Percentiles rank a stretch among this genome's conserved stretches.
These are phyloP conservation scores for Tenthredo scrophulariae DNA, from an alignment of 2,888 invertebrate species.

Conservation along the genomic window DNA sequence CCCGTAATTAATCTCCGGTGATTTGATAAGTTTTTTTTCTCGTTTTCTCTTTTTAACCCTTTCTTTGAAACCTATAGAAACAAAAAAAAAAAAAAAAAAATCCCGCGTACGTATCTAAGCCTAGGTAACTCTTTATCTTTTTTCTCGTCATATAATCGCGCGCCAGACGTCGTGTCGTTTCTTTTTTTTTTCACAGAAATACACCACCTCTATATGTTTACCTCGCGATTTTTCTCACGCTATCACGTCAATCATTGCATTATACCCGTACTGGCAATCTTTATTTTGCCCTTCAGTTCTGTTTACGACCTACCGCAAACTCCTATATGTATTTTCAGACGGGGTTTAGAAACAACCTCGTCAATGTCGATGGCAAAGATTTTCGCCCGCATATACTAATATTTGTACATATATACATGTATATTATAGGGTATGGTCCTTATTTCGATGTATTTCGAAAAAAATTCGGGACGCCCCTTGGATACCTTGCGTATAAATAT, in stretches of 20 bases:
- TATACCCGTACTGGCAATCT: neutral
- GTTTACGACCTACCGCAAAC: conserved; percentile 20
- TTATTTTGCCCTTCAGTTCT: neutral
- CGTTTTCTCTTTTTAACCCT: neutral
- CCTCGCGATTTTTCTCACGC: neutral
- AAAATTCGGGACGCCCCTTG: too few relatives aligned
- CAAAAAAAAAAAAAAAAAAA: neutral
- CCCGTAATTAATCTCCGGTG: conserved; percentile 37
- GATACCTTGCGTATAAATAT: too few relatives aligned
- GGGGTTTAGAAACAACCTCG: neutral
- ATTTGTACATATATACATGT: neutral
- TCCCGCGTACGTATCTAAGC: neutral
- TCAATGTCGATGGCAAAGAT: conserved; percentile 13
- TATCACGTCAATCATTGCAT: neutral
- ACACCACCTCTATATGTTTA: neutral
- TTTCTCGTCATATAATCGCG: neutral
- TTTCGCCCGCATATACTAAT: neutral
- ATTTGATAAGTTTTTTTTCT: conserved; percentile 6
- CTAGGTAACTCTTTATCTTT: conserved; percentile 3
- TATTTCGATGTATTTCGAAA: too few relatives aligned
- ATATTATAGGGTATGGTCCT: too few relatives aligned
- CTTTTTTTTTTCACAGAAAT: neutral
- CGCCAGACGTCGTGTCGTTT: neutral
- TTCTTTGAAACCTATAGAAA: neutral
- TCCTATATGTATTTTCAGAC: neutral